These are phyloP conservation scores for Luperina testacea DNA, from an alignment of 2,888 invertebrate genomes.

Conservation along the genomic window DNA sequence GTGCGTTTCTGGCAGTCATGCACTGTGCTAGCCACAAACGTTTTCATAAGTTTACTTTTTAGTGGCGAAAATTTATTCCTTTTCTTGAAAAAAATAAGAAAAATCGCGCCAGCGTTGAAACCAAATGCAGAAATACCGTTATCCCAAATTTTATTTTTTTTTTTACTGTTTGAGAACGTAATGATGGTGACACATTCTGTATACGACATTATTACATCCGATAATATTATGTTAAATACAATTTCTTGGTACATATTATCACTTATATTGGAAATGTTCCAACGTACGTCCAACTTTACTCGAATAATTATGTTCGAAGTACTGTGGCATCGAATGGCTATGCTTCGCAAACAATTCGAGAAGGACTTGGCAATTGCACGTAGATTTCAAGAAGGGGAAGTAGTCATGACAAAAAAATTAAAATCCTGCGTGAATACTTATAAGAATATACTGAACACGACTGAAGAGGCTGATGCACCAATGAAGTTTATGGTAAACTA, in stretches of 20 bases:
- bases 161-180: neutral
- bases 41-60: neutral
- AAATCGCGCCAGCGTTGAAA: neutral
- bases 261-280: neutral
- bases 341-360: conserved; percentile 7
- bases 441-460: conserved; percentile 22
- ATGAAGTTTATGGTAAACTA: conserved; percentile 25
- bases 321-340: conserved; percentile 17
- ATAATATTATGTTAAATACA: fast-evolving
- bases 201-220: fast-evolving
- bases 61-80: conserved; percentile 11
- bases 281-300: neutral
- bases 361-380: neutral
- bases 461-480: neutral
- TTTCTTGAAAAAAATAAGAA: neutral
- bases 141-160: neutral
- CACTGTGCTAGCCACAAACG: neutral
- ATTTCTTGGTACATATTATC: fast-evolving
- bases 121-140: neutral
- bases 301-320: conserved; percentile 30
- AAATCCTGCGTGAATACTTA: conserved; percentile 1
- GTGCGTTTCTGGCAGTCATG: fast-evolving
- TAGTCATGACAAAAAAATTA: conserved; percentile 13
- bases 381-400: conserved; percentile 16
- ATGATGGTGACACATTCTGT: fast-evolving